A percentile compares a stretch with the other conserved stretches of the same genome.
Evolutionary conservation across 2,888 invertebrate species (phyloP).

Genomic region (Zootermopsis nevadensis): DNA sequence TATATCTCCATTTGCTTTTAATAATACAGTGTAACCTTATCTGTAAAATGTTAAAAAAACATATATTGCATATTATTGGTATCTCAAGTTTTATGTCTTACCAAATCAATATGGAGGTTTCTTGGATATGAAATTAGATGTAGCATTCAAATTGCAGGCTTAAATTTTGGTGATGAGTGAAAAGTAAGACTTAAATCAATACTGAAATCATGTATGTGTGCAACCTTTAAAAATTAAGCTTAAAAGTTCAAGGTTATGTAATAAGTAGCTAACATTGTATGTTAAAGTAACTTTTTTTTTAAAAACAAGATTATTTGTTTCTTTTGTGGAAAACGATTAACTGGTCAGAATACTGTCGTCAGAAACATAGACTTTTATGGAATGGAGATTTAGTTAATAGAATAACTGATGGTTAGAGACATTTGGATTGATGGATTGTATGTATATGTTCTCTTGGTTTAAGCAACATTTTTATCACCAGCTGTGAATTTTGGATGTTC

Average conservation of each 20-base stretch:
- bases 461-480: slow-evolving; percentile 2
- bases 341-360: slow-evolving; percentile 35
- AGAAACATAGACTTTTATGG: slow-evolving; percentile 29
- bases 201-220: slow-evolving; percentile 43
- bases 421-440: slow-evolving; percentile 11
- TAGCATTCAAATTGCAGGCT: slow-evolving; percentile 43
- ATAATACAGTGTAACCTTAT: slow-evolving; percentile 48
- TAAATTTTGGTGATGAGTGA: slow-evolving; percentile 46
- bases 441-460: slow-evolving; percentile 23
- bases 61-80: slow-evolving; percentile 44
- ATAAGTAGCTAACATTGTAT: slow-evolving; percentile 39
- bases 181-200: slow-evolving; percentile 43
- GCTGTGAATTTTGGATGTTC: neutral
- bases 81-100: slow-evolving; percentile 47
- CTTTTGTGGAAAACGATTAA: slow-evolving; percentile 26
- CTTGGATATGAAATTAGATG: slow-evolving; percentile 47
- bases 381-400: neutral
- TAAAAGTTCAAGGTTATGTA: slow-evolving; percentile 40
- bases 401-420: slow-evolving; percentile 32
- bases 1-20: slow-evolving; percentile 52
- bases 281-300: slow-evolving; percentile 29
- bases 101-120: slow-evolving; percentile 44
- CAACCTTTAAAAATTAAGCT: slow-evolving; percentile 43
- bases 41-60: slow-evolving; percentile 49
- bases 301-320: neutral